phyloP scores from a whole-genome alignment of 2,888 invertebrate genomes.

The Callyntrura sp. region DNA sequence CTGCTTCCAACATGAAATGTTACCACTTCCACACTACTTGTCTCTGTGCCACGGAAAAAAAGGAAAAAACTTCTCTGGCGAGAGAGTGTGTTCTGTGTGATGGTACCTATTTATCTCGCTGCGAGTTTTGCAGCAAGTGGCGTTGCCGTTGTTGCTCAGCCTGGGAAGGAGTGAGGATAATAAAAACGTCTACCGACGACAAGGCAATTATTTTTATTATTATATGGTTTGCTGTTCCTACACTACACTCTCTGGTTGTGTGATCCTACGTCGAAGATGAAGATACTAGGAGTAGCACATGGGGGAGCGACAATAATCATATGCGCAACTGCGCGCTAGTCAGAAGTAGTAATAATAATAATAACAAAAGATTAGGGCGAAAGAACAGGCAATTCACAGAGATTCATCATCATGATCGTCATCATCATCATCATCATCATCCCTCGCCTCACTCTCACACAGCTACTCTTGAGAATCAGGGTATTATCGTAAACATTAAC shows the following conservation, averaged over 20 bases:
- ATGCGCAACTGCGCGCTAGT: neutral
- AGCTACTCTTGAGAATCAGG: neutral
- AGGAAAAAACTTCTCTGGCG: no score
- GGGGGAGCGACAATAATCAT: neutral
- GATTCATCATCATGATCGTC: conserved; percentile 16
- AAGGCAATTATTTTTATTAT: conserved; percentile 30
- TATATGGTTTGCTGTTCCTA: neutral
- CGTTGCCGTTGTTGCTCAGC: neutral
- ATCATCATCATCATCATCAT: neutral
- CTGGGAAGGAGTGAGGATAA: neutral
- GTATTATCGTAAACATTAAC: conserved; percentile 32
- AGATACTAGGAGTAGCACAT: neutral
- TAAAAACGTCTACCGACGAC: conserved; percentile 36
- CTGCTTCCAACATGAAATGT: neutral
- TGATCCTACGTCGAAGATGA: neutral
- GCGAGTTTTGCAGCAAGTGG: no score
- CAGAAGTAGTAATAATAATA: conserved; percentile 12
- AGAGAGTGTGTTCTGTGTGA: neutral
- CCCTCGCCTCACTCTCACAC: no score
- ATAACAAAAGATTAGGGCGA: neutral
- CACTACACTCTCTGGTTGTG: neutral
- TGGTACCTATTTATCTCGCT: neutral
- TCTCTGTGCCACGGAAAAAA: no score
- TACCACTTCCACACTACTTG: no score
- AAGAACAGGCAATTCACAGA: conserved; percentile 7